A percentile compares a stretch with the other conserved stretches of the same genome.
These are phyloP conservation scores for Hirundo rustica DNA, from an alignment of 2,797 vertebrate species.

Conservation along the genomic window DNA sequence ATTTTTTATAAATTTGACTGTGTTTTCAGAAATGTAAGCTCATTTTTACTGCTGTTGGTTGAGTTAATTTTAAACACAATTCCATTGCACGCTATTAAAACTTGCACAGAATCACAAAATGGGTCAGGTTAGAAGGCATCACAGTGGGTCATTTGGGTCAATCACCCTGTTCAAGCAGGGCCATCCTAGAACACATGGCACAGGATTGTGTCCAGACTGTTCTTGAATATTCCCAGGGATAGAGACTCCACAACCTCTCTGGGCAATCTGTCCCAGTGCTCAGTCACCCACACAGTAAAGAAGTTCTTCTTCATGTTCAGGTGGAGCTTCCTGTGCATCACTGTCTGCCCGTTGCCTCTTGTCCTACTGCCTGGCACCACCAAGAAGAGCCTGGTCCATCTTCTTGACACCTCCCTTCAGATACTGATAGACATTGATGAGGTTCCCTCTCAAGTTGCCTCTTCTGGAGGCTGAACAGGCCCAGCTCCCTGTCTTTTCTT, in stretches of 20 bases:
- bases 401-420: not conserved
- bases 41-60: not conserved
- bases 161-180: not conserved
- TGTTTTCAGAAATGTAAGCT: not conserved
- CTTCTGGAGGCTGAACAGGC: not conserved
- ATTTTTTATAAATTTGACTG: not conserved
- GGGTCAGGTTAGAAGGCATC: not conserved
- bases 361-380: no score
- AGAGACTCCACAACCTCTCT: not conserved
- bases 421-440: not conserved
- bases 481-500: not conserved
- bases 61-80: not conserved
- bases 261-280: not conserved
- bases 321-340: not conserved
- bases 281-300: not conserved
- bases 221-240: not conserved
- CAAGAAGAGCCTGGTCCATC: not conserved
- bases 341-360: not conserved
- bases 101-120: not conserved
- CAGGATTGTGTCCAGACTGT: accelerated
- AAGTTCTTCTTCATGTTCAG: not conserved
- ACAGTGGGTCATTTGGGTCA: not conserved
- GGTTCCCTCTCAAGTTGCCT: not conserved
- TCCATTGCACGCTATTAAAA: not conserved
- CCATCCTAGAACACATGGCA: accelerated